These are phyloP conservation scores for Drosophila prostipennis DNA, from an alignment of 2,888 invertebrate genomes.

Conservation along the genomic window DNA sequence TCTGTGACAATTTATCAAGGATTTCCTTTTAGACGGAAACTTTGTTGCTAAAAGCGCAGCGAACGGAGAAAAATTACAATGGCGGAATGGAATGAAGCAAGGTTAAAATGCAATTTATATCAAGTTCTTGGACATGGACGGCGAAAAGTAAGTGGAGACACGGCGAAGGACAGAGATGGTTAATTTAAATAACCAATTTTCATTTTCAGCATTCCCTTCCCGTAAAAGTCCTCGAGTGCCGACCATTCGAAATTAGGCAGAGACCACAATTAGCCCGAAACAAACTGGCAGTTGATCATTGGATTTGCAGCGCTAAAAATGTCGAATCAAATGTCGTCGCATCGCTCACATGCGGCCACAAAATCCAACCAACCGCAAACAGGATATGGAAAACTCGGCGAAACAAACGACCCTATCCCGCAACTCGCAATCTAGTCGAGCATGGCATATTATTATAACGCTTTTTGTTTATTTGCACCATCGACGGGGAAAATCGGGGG, in stretches of 20 bases:
- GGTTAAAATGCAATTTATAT: constrained; percentile 34
- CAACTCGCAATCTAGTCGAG: constrained; percentile 27
- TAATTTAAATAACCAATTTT: constrained; percentile 22
- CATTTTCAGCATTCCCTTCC: no score
- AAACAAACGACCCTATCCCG: background rate
- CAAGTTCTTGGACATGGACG: constrained; percentile 3
- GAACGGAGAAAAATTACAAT: constrained; percentile 13
- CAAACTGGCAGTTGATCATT: constrained; percentile 16
- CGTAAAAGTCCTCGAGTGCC: background rate
- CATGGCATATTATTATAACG: constrained; percentile 57
- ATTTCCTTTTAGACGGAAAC: constrained; percentile 25
- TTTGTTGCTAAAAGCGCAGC: constrained; percentile 22
- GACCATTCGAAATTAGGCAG: background rate
- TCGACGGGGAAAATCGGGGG: constrained; percentile 14
- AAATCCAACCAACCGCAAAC: background rate
- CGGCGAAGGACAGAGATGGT: background rate
- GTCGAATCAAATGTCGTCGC: constrained; percentile 23
- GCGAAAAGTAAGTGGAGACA: background rate
- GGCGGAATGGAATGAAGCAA: constrained; percentile 4
- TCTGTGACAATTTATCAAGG: constrained; percentile 41
- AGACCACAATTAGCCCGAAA: constrained; percentile 24
- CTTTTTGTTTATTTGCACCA: constrained; percentile 47
- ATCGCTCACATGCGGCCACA: no score
- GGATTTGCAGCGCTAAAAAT: constrained; percentile 17
- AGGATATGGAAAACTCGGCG: constrained; percentile 18